Evolutionary conservation across 2,888 invertebrate species (phyloP).

Genomic region (Coronaproctus castanopsis): DNA sequence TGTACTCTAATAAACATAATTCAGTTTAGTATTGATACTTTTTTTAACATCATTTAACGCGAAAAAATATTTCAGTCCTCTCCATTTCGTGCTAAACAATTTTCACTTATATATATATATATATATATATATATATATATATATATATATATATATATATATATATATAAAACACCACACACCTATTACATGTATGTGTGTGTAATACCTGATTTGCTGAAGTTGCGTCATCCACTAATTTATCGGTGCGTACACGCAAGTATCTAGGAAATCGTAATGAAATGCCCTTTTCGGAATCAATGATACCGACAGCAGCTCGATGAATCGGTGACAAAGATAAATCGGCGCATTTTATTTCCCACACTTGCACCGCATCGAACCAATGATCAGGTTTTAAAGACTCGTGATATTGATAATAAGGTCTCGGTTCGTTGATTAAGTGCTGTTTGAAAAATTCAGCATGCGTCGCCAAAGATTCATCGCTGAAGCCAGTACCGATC

Average conservation of each 20-base stretch:
- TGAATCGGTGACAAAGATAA: conserved; percentile 89
- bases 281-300: conserved; percentile 77
- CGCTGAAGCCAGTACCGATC: conserved; percentile 87
- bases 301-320: conserved; percentile 66
- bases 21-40: too few species aligned
- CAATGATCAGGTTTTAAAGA: conserved; percentile 65
- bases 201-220: conserved; percentile 50
- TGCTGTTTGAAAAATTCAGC: conserved; percentile 53
- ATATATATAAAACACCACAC: too few species aligned
- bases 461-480: conserved; percentile 64
- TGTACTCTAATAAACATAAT: too few species aligned
- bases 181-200: background rate
- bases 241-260: conserved; percentile 74
- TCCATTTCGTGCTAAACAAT: background rate
- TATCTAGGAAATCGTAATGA: conserved; percentile 90
- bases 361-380: conserved; percentile 70
- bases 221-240: conserved; percentile 80
- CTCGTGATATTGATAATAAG: conserved; percentile 59
- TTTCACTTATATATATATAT: background rate
- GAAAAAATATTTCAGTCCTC: too few species aligned
- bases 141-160: background rate
- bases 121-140: background rate
- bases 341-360: conserved; percentile 96
- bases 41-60: too few species aligned
- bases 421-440: conserved; percentile 49